A percentile compares a stretch with the other conserved stretches of the same genome.
These are phyloP conservation scores for Pseudochirops corinnae DNA, from an alignment of 2,797 vertebrate genomes.

Conservation along the genomic window DNA sequence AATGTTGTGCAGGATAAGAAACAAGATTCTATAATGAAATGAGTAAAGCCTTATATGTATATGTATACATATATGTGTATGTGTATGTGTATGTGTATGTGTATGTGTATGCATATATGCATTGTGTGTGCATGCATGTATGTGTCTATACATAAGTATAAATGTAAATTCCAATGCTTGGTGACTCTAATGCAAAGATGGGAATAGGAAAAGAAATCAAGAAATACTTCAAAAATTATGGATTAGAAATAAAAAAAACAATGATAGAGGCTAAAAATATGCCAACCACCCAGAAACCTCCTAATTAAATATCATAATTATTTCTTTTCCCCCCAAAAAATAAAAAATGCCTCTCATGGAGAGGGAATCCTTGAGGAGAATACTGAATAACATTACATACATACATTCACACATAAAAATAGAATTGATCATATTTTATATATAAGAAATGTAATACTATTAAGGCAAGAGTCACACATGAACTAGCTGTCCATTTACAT, in stretches of 20 bases:
- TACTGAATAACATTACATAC: background rate
- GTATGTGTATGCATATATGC: no score
- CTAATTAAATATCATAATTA: background rate
- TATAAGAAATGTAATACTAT: background rate
- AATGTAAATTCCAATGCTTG: background rate
- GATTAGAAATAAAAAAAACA: background rate
- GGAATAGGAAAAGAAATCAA: background rate
- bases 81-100: no score
- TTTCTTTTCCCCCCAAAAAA: background rate
- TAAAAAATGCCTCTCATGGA: background rate
- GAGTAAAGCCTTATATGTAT: background rate
- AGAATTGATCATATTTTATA: background rate
- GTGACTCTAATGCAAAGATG: background rate
- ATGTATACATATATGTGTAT: no score
- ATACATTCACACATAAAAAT: background rate
- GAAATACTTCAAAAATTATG: background rate
- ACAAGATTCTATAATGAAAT: background rate
- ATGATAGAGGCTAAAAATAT: background rate
- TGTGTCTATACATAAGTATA: no score
- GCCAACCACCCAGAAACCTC: background rate
- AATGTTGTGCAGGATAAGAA: background rate
- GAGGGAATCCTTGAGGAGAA: background rate
- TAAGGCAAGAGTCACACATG: background rate
- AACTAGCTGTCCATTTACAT: background rate
- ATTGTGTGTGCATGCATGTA: no score